These are phyloP conservation scores for Pelosia muscerda DNA, from an alignment of 2,888 invertebrate genomes.

Conservation along the genomic window DNA sequence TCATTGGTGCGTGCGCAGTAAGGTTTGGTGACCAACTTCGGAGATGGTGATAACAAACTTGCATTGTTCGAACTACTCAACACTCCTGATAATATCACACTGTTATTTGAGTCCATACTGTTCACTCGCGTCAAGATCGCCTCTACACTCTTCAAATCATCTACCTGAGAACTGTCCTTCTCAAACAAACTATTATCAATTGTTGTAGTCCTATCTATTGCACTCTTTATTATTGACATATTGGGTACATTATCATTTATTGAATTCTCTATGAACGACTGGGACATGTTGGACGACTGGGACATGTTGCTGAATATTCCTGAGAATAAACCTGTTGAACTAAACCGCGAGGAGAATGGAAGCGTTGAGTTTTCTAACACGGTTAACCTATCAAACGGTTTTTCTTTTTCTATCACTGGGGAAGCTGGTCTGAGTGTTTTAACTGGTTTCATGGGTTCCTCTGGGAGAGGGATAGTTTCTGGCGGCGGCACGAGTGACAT, in stretches of 20 bases:
- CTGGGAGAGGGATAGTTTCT: slow-evolving; percentile 77
- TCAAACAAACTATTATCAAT: slow-evolving; percentile 80
- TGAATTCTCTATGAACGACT: slow-evolving; percentile 66
- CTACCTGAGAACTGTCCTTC: slow-evolving; percentile 74
- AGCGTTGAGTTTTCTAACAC: slow-evolving; percentile 67
- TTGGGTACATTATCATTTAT: slow-evolving; percentile 79
- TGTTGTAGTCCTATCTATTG: slow-evolving; percentile 83
- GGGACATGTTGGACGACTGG: slow-evolving; percentile 68
- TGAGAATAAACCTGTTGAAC: slow-evolving; percentile 79
- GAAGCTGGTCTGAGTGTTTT: slow-evolving; percentile 50
- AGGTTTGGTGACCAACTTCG: slow-evolving; percentile 60
- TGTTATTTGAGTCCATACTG: slow-evolving; percentile 84
- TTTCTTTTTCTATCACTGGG: slow-evolving; percentile 56
- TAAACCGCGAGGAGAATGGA: slow-evolving; percentile 75
- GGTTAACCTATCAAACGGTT: slow-evolving; percentile 63
- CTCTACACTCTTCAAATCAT: slow-evolving; percentile 81
- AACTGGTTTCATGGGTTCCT: slow-evolving; percentile 69
- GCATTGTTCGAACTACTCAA: slow-evolving; percentile 68
- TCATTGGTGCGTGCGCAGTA: slow-evolving; percentile 67
- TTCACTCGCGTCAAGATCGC: slow-evolving; percentile 84
- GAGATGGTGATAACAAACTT: slow-evolving; percentile 54
- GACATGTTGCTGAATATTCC: slow-evolving; percentile 81
- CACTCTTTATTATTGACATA: slow-evolving; percentile 83
- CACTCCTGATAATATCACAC: slow-evolving; percentile 82
- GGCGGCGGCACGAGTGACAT: slow-evolving; percentile 68